Evolutionary conservation across 2,113 vertebrate species (phyloP), one percentile per base, ranked within the genome.

Genomic region (Thomomys bottae): DNA sequence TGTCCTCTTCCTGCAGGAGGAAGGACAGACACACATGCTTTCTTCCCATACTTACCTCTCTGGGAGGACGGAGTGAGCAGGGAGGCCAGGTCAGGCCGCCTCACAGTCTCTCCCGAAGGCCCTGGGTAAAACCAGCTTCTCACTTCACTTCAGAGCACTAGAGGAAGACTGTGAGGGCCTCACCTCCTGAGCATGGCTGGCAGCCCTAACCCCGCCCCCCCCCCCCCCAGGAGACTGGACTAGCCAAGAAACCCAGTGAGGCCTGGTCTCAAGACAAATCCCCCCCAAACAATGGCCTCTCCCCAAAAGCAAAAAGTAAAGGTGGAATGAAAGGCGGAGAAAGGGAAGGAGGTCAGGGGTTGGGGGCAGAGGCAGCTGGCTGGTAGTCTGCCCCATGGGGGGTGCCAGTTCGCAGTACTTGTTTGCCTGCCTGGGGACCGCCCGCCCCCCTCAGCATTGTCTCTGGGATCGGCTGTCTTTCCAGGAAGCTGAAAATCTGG

Each of bases 1-100:
- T 2, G 38, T 5, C n/a, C 18, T 0, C 8, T 8, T 18, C 57
- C 4, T 0, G 0, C 1, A 2, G 0, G 78, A 21, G 8, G 40
- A 36, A 86, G 63, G 20, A n/a, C 4, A 23, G 12, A 8, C n/a
- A n/a, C n/a, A n/a, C n/a, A n/a, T 4, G 1, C 3, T 14, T 15
- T 34, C 75, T 92, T 86, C 67, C 66, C 8, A 76, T 68, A 42
- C 6, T 42, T 84, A 64, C n/a, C 24, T 61, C 59, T 42, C 87
- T 21, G 8, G 30, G 59, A 70, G n/a, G 45, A 36, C 14, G 38
- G 28, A 2, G 21, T 67, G 40, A 34, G 54, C 5, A n/a, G 78
- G 59, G 54, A 79, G 42, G 57, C 79, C 54, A 64, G 68, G 38
- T 15, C 6, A 49, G 28, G 64, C 2, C 15, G 20, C 28, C 68